Base-by-base conservation (phyloP, 2,888 invertebrate genomes). In the Horisme vitalbata region DNA sequence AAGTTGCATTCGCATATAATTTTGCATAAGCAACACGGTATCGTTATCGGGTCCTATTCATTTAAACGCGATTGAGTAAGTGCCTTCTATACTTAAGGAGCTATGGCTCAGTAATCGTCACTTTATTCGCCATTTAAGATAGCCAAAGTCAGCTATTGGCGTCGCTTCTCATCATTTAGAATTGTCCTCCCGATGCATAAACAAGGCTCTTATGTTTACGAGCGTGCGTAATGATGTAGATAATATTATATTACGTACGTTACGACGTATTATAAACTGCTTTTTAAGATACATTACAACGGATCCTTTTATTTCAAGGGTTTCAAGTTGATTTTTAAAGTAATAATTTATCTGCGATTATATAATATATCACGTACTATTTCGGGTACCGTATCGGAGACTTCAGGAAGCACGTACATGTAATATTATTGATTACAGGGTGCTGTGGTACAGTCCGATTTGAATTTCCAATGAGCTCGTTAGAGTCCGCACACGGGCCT, bases 401-500 rank as follows among this genome's bases (percentile, higher is more conserved):
- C 75, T 83, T 78, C 75, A 80, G 83, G 78, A 83, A 79, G 75
- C 85, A 83, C 84, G 84, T 87, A 84, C 86, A 79, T 83, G 82
- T 87, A 85, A 86, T 88, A 86, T 87, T 87, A 88, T 89, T 88
- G 88, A 89, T 89, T 83, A 83, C 81, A 65, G 83, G 77, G 84
- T 75, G 80, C 79, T 79, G 73, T 74, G 75, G 82, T 78, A 80
- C 78, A 75, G 74, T 69, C 68, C 75, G 63, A 88, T 88, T 88
- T 88, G 88, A 89, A 89, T 86, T 88, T 82, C 86, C 83, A 87
- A 88, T 88, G 86, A 88, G 87, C 83, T 86, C 83, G 87, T 87
- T 88, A 88, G 77, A 83, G 76, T 74, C 73, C 65, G 78, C 41
- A 75, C 75, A 71, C 71, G 69, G 68, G 65, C 63, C 65, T 68